A percentile compares a stretch with the other conserved stretches of the same genome.
These are phyloP conservation scores for Danaus plexippus DNA, from an alignment of 1,140 invertebrate species.

Conservation along the genomic window DNA sequence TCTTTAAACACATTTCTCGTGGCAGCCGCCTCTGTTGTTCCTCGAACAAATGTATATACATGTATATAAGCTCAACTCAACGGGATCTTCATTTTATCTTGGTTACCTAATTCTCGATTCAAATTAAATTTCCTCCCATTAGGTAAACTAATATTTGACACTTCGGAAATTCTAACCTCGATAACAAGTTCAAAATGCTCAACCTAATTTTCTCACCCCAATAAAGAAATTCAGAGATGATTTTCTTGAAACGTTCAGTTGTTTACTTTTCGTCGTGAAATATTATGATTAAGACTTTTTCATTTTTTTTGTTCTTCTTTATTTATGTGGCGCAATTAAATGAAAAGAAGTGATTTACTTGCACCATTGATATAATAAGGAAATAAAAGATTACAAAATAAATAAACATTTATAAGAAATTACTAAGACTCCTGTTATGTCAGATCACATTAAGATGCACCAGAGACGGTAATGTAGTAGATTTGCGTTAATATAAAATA, in stretches of 20 bases:
- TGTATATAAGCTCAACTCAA: constrained; percentile 13
- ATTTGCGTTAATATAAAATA: too few species aligned
- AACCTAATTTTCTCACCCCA: constrained; percentile 22
- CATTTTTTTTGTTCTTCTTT: not conserved
- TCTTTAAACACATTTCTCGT: too few species aligned
- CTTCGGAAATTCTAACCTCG: constrained; percentile 26
- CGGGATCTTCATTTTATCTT: constrained; percentile 16
- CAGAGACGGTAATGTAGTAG: too few species aligned
- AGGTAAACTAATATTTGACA: constrained; percentile 32
- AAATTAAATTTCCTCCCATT: constrained; percentile 30
- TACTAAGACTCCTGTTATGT: too few species aligned
- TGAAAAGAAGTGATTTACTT: too few species aligned
- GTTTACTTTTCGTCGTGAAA: constrained; percentile 15
- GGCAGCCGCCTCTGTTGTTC: too few species aligned
- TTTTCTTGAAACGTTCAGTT: constrained; percentile 18
- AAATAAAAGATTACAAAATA: too few species aligned
- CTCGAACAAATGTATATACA: too few species aligned
- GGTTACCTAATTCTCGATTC: constrained; percentile 20
- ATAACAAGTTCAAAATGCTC: constrained; percentile 28
- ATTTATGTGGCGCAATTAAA: too few species aligned
- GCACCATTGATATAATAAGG: too few species aligned
- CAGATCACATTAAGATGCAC: too few species aligned
- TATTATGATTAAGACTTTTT: constrained; percentile 1
- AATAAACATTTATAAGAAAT: too few species aligned
- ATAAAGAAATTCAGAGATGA: constrained; percentile 25